These are phyloP conservation scores for Nyctibius grandis DNA, from an alignment of 2,797 vertebrate genomes.

Conservation along the genomic window DNA sequence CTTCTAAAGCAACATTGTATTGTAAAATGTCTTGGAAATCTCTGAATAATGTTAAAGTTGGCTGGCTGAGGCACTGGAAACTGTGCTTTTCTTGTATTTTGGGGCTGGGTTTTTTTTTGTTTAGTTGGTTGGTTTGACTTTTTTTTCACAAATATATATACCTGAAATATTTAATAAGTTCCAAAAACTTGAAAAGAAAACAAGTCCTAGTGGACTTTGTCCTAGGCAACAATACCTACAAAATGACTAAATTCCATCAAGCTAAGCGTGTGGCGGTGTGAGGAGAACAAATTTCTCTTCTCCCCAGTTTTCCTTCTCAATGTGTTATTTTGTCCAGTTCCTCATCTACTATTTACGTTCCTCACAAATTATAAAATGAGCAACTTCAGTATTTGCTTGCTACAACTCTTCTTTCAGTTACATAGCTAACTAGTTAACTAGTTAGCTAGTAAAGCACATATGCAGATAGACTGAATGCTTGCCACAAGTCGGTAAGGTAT, in stretches of 20 bases:
- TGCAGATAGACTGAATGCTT: neutral
- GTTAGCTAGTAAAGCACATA: neutral
- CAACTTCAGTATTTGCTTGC: neutral
- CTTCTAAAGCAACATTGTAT: neutral
- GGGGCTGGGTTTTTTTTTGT: neutral
- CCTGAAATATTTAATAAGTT: neutral
- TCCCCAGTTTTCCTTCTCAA: neutral
- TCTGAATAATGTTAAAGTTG: neutral
- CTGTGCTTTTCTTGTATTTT: neutral
- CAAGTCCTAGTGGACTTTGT: neutral
- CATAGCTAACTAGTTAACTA: neutral
- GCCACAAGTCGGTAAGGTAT: neutral
- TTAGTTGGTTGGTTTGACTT: neutral
- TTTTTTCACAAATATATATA: neutral
- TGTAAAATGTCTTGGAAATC: neutral
- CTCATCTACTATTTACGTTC: neutral
- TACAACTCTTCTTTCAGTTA: neutral
- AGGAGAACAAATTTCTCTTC: neutral
- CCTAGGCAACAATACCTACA: neutral
- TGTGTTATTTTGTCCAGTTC: neutral
- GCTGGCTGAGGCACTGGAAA: neutral
- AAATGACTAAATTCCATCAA: neutral
- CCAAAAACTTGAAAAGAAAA: neutral
- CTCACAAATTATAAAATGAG: neutral
- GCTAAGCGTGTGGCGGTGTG: neutral